Evolutionary conservation across 2,888 invertebrate species (phyloP).

Genomic region (Brachynemurus nebulosus): DNA sequence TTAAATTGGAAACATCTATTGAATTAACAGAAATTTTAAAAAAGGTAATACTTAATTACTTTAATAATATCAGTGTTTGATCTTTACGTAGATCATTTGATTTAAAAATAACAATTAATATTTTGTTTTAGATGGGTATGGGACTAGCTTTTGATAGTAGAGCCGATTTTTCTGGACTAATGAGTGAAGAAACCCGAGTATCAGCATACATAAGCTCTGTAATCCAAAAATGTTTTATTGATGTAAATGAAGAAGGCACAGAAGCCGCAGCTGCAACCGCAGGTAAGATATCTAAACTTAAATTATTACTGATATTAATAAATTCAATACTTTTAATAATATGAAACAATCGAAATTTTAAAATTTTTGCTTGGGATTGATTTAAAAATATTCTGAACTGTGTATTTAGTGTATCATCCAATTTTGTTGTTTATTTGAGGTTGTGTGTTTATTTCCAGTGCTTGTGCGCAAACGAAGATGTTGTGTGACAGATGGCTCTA

Average conservation of each 20-base stretch:
- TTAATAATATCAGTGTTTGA: no score
- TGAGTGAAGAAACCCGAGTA: slow-evolving; percentile 14
- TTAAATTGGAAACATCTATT: slow-evolving; percentile 63
- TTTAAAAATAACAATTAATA: background rate
- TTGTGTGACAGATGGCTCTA: no score
- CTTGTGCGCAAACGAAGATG: no score
- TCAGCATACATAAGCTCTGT: slow-evolving; percentile 23
- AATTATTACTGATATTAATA: no score
- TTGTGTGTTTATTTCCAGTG: no score
- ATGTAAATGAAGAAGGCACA: slow-evolving; percentile 27
- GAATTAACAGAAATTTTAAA: slow-evolving; percentile 44
- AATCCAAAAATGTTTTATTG: slow-evolving; percentile 28
- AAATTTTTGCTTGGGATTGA: no score
- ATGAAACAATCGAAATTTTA: no score
- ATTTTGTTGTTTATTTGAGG: no score
- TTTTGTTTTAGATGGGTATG: slow-evolving; percentile 12
- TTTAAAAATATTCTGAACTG: no score
- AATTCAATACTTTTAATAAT: no score
- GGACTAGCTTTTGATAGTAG: slow-evolving; percentile 5
- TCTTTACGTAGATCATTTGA: no score
- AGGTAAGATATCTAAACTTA: slow-evolving; percentile 21
- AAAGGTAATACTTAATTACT: slow-evolving; percentile 39
- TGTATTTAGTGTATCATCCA: no score
- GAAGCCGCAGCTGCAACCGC: slow-evolving; percentile 29
- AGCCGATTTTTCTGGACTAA: slow-evolving; percentile 24